phyloP scores from a whole-genome alignment of 2,113 vertebrate genomes.

The Nyctibius bracteatus region DNA sequence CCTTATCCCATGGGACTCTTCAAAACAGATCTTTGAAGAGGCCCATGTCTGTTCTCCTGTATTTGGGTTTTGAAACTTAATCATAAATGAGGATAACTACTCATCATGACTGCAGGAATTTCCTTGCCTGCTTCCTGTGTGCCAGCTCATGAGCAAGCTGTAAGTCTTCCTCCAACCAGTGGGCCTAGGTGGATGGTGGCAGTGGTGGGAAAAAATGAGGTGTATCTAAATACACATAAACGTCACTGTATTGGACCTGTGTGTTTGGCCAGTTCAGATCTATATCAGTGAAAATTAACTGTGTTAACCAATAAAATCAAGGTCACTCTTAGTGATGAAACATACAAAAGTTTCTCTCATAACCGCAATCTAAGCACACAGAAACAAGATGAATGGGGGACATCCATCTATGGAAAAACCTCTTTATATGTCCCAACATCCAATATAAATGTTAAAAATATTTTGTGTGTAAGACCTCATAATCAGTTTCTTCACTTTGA shows the following conservation, averaged over 20 bases:
- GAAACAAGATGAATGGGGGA: background rate
- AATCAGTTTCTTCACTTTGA: background rate
- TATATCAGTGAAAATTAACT: background rate
- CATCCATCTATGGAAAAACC: background rate
- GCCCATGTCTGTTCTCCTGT: background rate
- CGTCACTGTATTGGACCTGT: background rate
- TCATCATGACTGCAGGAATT: background rate
- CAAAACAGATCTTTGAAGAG: too few species aligned
- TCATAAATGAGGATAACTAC: background rate
- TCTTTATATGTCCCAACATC: background rate
- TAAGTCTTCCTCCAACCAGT: background rate
- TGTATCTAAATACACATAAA: background rate
- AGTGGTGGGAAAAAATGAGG: background rate
- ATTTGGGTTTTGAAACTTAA: background rate
- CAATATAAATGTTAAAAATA: background rate
- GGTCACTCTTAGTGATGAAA: background rate
- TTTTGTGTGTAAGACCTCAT: background rate
- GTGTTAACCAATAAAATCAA: background rate
- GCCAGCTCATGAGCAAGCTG: background rate
- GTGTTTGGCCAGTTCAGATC: background rate
- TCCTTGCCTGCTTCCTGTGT: background rate
- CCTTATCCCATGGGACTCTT: too few species aligned
- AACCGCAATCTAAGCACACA: background rate
- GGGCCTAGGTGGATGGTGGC: background rate
- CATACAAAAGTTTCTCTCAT: background rate